Evolutionary conservation across 2,888 invertebrate species (phyloP).

Genomic region (Diploptera punctata): DNA sequence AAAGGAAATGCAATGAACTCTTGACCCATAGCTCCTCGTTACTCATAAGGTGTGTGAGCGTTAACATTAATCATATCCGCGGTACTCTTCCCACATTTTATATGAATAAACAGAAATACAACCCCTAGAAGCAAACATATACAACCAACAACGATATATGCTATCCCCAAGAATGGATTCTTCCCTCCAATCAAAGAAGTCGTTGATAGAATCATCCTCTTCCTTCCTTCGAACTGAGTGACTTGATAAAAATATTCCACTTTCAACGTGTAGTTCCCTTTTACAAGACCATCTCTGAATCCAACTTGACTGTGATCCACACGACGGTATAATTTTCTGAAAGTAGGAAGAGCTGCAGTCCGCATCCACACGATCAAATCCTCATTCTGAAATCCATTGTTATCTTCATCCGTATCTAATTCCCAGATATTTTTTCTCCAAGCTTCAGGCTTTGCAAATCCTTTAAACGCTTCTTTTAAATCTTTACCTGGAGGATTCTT

Average conservation of each 20-base stretch:
- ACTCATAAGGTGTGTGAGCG: neutral
- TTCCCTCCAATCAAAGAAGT: constrained; percentile 97
- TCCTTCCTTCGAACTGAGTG: constrained; percentile 88
- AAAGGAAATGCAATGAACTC: too few species aligned
- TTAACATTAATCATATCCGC: neutral
- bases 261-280: constrained; percentile 72
- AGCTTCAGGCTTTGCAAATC: constrained; percentile 79
- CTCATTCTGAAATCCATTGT: constrained; percentile 96
- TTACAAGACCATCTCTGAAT: constrained; percentile 75
- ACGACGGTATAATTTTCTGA: constrained; percentile 91
- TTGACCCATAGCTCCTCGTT: neutral
- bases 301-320: constrained; percentile 71
- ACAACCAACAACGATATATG: constrained; percentile 96
- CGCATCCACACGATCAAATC: constrained; percentile 99
- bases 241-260: constrained; percentile 89
- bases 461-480: constrained; percentile 64
- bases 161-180: constrained; percentile 97
- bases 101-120: constrained; percentile 91
- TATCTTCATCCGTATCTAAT: constrained; percentile 74
- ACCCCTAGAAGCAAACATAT: constrained; percentile 92
- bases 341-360: constrained; percentile 95
- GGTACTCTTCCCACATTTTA: constrained; percentile 91
- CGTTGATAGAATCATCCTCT: constrained; percentile 94
- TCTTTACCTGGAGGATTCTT: constrained; percentile 81
- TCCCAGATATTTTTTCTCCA: constrained; percentile 86